Base-by-base conservation (phyloP, 2,113 vertebrate genomes). In the Leptocoma aspasia region DNA sequence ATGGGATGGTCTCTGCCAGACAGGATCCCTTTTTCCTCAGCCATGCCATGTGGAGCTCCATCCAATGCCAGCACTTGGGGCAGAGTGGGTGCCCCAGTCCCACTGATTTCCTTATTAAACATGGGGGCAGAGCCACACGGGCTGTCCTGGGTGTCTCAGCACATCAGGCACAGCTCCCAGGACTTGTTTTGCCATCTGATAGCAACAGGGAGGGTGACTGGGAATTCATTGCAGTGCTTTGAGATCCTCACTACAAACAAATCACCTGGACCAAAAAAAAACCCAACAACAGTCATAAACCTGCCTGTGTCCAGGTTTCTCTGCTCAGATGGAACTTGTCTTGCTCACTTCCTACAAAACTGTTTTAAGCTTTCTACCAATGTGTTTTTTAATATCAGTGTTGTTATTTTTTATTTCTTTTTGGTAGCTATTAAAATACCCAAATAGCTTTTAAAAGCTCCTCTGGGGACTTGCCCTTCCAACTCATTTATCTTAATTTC, bases 401-500 rank as follows among this genome's bases (percentile, higher is more conserved):
- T 85, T 87, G 44, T 44, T 50, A 13, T 27, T 81, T 75, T 59
- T 61, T 15, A 50, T 72, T 81, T 39, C 30, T 76, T 69, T 69
- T 69, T 69, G 7, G 42, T 83, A 94, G 73, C 61, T 94, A 64
- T 86, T 84, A 92, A 88, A 90, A 95, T 80, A 89, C 60, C 81
- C 66, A 76, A 93, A 91, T 17, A 75, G n/a, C 70, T 96, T 92
- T 93, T 89, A 76, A 78, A 95, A 87, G 33, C 65, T 80, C 84
- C 64, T 90, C 82, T 73, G 54, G 65, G 86, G 84, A 92, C 75
- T 91, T 95, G 69, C 63, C 84, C 72, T 97, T 91, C 76, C 77
- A 94, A 96, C 79, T 96, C 81, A 86, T 94, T 97, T 93, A 96
- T 96, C 95, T 93, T 94, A 24, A 90, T 96, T 97, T 95, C 11